Conservation (phyloP, 2,797 vertebrate species). For the Rhinogobio ventralis region DNA sequence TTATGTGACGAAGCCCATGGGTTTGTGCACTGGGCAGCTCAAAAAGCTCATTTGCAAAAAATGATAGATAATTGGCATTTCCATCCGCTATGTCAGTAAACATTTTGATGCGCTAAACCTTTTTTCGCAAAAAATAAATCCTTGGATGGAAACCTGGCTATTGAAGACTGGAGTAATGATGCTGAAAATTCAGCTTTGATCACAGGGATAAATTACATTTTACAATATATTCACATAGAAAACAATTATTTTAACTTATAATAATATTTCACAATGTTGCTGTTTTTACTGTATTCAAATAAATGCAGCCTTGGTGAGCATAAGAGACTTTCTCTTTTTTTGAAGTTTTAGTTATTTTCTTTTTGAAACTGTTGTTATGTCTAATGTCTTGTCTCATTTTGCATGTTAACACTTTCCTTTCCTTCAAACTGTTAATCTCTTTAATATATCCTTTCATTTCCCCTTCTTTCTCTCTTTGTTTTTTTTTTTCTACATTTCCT, state of each 20-base stretch:
- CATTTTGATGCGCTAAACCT: no score
- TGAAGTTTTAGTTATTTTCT: background rate
- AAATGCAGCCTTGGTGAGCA: background rate
- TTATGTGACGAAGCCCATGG: no score
- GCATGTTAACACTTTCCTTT: slow-evolving; percentile 48
- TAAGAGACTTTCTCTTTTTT: background rate
- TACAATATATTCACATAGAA: background rate
- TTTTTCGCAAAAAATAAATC: no score
- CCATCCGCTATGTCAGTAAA: no score
- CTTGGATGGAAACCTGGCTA: no score
- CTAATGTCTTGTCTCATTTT: slow-evolving; percentile 18
- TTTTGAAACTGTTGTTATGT: background rate
- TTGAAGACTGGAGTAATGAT: no score
- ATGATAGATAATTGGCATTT: no score
- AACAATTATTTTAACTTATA: background rate
- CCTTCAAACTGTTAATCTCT: slow-evolving; percentile 61
- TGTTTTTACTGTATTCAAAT: background rate
- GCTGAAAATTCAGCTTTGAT: background rate
- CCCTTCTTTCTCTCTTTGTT: slow-evolving; percentile 71
- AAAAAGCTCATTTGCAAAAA: no score
- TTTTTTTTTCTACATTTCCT: slow-evolving; percentile 76
- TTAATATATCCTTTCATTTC: slow-evolving; percentile 72
- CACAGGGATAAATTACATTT: background rate
- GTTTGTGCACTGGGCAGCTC: no score
- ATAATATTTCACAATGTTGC: background rate